These are phyloP conservation scores for Eupristina koningsbergeri DNA, from an alignment of 1,140 invertebrate genomes.

Conservation along the genomic window DNA sequence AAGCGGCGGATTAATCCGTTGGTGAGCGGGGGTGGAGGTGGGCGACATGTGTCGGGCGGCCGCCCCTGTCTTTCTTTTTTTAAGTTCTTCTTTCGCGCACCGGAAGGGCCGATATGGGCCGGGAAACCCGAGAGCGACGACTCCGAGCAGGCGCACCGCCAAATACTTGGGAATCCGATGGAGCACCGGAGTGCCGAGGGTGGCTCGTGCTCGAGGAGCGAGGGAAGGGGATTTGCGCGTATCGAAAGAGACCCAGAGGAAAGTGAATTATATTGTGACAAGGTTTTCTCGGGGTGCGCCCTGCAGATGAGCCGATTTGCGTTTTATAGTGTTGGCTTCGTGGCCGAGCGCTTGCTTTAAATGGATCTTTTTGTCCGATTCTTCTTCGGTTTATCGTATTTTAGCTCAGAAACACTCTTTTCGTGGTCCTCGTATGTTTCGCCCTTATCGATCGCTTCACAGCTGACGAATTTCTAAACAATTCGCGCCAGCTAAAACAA, in stretches of 20 bases:
- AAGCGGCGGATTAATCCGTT: constrained; percentile 37
- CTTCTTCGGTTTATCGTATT: not conserved
- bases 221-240: not conserved
- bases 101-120: too few relatives aligned
- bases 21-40: not conserved
- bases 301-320: constrained; percentile 43
- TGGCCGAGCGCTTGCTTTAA: not conserved
- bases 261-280: constrained; percentile 49
- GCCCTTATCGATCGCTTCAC: not conserved
- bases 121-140: not conserved
- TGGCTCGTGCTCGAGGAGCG: too few relatives aligned
- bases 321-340: constrained; percentile 22
- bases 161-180: not conserved
- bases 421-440: not conserved
- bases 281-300: constrained; percentile 13
- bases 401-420: constrained; percentile 1
- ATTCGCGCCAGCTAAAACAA: not conserved
- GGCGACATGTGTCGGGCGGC: constrained; percentile 39
- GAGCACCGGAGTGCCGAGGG: not conserved
- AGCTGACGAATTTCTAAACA: not conserved
- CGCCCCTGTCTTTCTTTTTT: not conserved
- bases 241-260: constrained; percentile 29
- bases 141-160: not conserved
- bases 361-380: constrained; percentile 1
- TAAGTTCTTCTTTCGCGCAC: not conserved